Base-by-base conservation (phyloP, 2,888 invertebrate species). In the Philereme vetulata region DNA sequence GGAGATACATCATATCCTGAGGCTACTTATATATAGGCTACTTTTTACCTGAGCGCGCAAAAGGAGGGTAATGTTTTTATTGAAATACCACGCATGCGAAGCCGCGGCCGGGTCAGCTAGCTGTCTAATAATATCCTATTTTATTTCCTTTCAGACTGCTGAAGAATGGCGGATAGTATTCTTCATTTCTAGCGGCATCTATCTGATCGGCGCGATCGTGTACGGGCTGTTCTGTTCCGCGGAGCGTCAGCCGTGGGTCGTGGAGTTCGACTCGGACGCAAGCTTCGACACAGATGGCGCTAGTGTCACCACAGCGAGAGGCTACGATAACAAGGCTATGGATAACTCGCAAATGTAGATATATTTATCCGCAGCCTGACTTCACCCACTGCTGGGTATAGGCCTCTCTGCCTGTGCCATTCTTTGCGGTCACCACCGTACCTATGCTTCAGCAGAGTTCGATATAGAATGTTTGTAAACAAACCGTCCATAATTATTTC, bases 91-190 rank as follows among this genome's bases (percentile, higher is more conserved):
- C n/a, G n/a, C n/a, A n/a, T n/a, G n/a, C n/a, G n/a, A n/a, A n/a
- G n/a, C n/a, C n/a, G n/a, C n/a, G n/a, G n/a, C n/a, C n/a, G n/a
- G n/a, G n/a, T n/a, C n/a, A n/a, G n/a, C n/a, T n/a, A n/a, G n/a
- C n/a, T n/a, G n/a, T n/a, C n/a, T 38, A 5, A 38, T 6, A 38
- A 7, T 7, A 38, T 38, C 7, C 38, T 38, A 35, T 35, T 38
- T 4, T 38, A 38, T 38, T 38, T 7, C 38, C 0, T 33, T 46
- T 46, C 91, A 96, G 95, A 94, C 93, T 4, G 93, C 94, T 21
- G 94, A 94, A 11, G 95, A 98, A 86, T 98, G 98, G 98, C 94
- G 95, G 66, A 89, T 94, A 38, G 96, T 98, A 6, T 98, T 98
- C 86, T 97, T 96, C 86, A 95, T 98, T 74, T 95, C 97, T 0